Percentiles rank a stretch among this genome's conserved stretches.
Evolutionary conservation across 2,113 vertebrate genomes (phyloP).

Genomic region (Varanus salvator): DNA sequence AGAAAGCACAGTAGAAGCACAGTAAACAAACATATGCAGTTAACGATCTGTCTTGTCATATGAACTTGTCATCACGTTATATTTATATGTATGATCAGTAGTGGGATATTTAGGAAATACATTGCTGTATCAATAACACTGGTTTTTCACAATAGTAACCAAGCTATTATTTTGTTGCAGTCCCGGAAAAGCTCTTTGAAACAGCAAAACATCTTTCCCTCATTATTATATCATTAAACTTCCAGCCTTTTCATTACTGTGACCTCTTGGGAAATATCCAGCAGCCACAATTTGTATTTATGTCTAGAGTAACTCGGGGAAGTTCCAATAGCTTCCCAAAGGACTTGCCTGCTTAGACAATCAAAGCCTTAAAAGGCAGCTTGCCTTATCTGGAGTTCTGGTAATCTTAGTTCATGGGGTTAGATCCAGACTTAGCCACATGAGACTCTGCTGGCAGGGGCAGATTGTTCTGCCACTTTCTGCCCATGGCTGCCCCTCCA

Average conservation of each 20-base stretch:
- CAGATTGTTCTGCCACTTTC: too few species aligned
- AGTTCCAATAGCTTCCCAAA: not conserved
- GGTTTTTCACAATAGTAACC: not conserved
- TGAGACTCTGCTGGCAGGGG: too few species aligned
- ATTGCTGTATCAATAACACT: not conserved
- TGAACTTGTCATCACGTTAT: slow-evolving; percentile 1
- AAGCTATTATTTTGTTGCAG: not conserved
- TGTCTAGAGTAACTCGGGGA: not conserved
- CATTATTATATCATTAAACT: not conserved
- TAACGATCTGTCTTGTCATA: not conserved
- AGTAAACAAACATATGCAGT: not conserved
- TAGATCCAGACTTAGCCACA: too few species aligned
- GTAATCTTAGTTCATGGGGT: not conserved
- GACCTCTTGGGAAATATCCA: not conserved
- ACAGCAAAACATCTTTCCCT: slow-evolving; percentile 31
- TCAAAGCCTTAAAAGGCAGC: slow-evolving; percentile 27
- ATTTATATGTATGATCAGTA: slow-evolving; percentile 1
- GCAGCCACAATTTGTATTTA: not conserved
- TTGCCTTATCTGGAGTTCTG: not conserved
- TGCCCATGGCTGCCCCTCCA: too few species aligned
- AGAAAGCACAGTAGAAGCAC: too few species aligned
- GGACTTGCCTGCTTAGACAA: not conserved
- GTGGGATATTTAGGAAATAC: not conserved
- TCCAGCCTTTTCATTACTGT: slow-evolving; percentile 10
- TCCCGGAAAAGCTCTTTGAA: slow-evolving; percentile 10